Base-by-base conservation (phyloP, 2,888 invertebrate genomes). In the Noctua pronuba region DNA sequence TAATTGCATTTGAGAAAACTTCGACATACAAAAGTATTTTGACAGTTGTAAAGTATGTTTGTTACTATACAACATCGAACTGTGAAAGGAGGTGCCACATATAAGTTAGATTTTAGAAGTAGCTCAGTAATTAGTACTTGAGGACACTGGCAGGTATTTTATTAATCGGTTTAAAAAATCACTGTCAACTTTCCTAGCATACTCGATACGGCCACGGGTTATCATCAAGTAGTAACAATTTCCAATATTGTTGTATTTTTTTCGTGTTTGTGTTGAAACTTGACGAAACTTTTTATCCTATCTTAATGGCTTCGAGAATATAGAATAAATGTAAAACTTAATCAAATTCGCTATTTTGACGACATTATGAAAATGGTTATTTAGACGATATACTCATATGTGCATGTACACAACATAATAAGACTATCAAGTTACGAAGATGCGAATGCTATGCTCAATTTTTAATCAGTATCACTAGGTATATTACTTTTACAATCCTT, bases 61-160 rank as follows among this genome's bases (percentile, higher is more conserved):
- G 71, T 84, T 81, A 82, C 83, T 77, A 75, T 85, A 94, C 94
- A 92, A 94, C 94, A 94, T 92, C 92, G 84, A 94, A 79, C 90
- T 88, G 88, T 92, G 90, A 90, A 91, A 88, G 91, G 91, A 89
- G 77, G 92, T 93, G 92, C 92, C 90, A 93, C 90, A 92, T 90
- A 87, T 86, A 88, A 88, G 89, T 89, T 92, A 89, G 86, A 88
- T 90, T 90, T 86, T 90, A 89, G 85, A 91, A 89, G 85, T 91
- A 86, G 87, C 88, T 89, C 84, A 86, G 88, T 88, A 86, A 85
- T 89, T 84, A 89, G 75, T 88, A 84, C 82, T 85, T 85, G 89
- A 90, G 82, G 80, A 86, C 78, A 85, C 86, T 87, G 90, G 88
- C 88, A 87, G 88, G 79, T 41, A 1, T 75, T n/a, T 6, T 31